Evolutionary conservation across 2,797 vertebrate genomes (phyloP), one percentile per base, ranked within the genome.

Genomic region (Rhadinocentrus ornatus): DNA sequence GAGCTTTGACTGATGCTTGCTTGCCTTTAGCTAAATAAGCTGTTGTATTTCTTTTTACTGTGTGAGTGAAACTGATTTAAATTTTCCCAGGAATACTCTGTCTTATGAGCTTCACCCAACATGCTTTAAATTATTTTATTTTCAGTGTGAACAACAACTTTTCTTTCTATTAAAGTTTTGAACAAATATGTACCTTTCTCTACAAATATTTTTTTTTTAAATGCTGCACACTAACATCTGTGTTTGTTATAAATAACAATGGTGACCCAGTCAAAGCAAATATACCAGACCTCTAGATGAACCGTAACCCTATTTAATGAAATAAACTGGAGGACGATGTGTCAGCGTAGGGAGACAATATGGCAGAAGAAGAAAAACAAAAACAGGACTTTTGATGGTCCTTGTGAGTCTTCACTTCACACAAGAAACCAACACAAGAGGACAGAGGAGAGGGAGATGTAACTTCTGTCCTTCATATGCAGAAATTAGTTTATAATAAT

Each of bases 31-130:
- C 39, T 29, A 62, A 35, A 15, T 35, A 26, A 59, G 11, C 11
- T 48, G 27, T 29, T 41, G 11, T 39, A 29, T 15, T 69, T 39
- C 29, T 44, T 9, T 9, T 50, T 11, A 29, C 4, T 26, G 37
- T 50, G 39, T 59, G 39, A 57, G 34, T 22, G 24, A 66, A 22
- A 26, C 2, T 44, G 26, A 26, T 66, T 46, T 32, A 46, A 18
- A 66, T 70, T 70, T 66, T 54, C 27, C 10, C 9, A 13, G 26
- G 18, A 67, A 70, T 55, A 44, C 39, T 11, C 39, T 6, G 39
- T 62, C 61, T 66, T 16, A 41, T 12, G 46, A 37, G 46, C 34
- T 59, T 48, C 35, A 13, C 18, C 20, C 24, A 31, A 2, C 2
- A 27, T 41, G 5, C 8, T 35, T 41, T 16, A 31, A 29, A 35